Conservation (phyloP, 2,113 vertebrate genomes). For the Protobothrops flavoviridis region DNA sequence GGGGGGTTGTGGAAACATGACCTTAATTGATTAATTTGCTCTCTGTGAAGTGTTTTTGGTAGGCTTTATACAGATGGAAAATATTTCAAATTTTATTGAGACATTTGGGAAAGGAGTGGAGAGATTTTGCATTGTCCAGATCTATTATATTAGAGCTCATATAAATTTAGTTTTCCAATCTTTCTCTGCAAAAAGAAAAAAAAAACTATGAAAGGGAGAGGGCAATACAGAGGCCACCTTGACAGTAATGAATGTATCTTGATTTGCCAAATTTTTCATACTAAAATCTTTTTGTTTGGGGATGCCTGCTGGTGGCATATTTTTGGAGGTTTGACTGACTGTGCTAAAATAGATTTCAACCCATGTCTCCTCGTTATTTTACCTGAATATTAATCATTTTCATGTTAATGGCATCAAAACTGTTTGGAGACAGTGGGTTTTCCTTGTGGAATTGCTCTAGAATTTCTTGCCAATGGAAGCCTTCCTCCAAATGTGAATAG, state of each 20-base stretch:
- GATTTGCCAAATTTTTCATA: slow-evolving; percentile 1
- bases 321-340: background rate
- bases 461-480: background rate
- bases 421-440: background rate
- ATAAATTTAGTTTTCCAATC: background rate
- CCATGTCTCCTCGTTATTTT: background rate
- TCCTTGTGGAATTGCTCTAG: background rate
- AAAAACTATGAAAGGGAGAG: background rate
- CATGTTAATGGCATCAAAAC: background rate
- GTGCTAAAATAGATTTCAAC: background rate
- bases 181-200: background rate
- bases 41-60: slow-evolving; percentile 10
- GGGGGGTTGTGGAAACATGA: slow-evolving; percentile 4
- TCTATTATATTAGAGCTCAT: background rate
- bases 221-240: background rate
- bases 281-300: slow-evolving; percentile 11
- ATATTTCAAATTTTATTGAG: slow-evolving; percentile 21
- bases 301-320: background rate
- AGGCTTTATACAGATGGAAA: slow-evolving; percentile 7
- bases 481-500: background rate
- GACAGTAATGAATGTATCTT: background rate
- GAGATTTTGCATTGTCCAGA: slow-evolving; percentile 23
- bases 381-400: background rate
- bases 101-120: background rate
- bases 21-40: slow-evolving; percentile 1